Conservation (phyloP, 2,888 invertebrate species). For the Eubasilissa splendida region DNA sequence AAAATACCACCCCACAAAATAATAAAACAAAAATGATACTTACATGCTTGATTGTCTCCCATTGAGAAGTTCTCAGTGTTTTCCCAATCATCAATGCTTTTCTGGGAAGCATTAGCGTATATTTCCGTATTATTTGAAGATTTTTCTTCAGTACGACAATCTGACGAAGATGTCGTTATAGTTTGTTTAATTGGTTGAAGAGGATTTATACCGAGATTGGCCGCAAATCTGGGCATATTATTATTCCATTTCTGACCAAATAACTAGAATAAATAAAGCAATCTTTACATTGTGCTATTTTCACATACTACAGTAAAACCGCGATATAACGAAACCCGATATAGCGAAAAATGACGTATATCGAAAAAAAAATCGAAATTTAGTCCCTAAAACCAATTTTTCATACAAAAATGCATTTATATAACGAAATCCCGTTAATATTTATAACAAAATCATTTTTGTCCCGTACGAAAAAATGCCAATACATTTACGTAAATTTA, state of each 20-base stretch:
- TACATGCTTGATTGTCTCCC: constrained; percentile 71
- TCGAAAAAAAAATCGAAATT: too few relatives aligned
- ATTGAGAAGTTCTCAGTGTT: constrained; percentile 58
- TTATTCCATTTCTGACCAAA: constrained; percentile 88
- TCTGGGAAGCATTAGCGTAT: constrained; percentile 61
- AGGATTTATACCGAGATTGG: constrained; percentile 85
- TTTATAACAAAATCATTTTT: too few relatives aligned
- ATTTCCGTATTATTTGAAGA: constrained; percentile 59
- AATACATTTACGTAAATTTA: too few relatives aligned
- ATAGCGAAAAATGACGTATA: too few relatives aligned
- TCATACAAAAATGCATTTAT: too few relatives aligned
- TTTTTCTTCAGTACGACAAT: constrained; percentile 38
- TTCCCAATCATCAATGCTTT: constrained; percentile 68
- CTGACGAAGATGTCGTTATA: constrained; percentile 57
- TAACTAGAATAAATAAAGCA: constrained; percentile 72
- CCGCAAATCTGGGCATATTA: constrained; percentile 88
- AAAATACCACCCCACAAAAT: neutral
- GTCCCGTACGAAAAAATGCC: too few relatives aligned
- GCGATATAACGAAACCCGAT: too few relatives aligned
- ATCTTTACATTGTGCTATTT: too few relatives aligned
- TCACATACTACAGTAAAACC: too few relatives aligned
- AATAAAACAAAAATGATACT: constrained; percentile 60
- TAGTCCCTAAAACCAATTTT: too few relatives aligned
- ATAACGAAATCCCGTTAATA: too few relatives aligned
- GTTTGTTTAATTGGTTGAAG: constrained; percentile 82